Evolutionary conservation across 2,888 invertebrate species (phyloP), one percentile per base, ranked within the genome.

Genomic region (Meganola albula): DNA sequence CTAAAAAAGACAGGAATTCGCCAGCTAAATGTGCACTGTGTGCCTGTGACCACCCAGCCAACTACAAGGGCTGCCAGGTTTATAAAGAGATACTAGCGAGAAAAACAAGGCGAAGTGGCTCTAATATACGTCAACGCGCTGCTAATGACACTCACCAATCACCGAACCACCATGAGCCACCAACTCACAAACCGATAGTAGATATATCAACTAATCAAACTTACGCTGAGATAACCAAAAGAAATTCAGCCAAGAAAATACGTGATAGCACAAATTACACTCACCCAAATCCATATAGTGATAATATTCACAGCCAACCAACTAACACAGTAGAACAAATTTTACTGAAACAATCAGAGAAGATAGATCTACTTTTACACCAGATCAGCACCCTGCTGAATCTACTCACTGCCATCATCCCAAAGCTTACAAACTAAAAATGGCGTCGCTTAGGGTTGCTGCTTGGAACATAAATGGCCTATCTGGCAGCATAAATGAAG

Each of bases 1-100:
- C 30, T 4, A 48, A 48, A 24, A 37, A 27, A 22, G 44, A 53
- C 10, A 11, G 41, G 2, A 48, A 33, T 13, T 37, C 32, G 2
- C 37, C 41, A 8, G 43, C 50, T 1, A 27, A 25, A 18, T 53
- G 49, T 12, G 47, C 48, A 5, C 35, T 51, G 0, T 51, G 49
- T 21, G 10, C 21, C 10, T 32, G 44, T 12, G n/a, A 4, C 12
- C 31, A 38, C 14, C 31, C 33, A n/a, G 37, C 37, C 1, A 37
- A 37, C 20, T 37, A 33, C 10, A 37, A 29, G 10, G 30, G 37
- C 4, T 33, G 27, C 6, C 10, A 27, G 7, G 16, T 27, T 4
- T 27, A 27, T 18, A 18, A 12, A 12, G 27, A 27, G 12, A 25
- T 25, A 9, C 23, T 10, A 22, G 12, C 13, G 22, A 3, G 14